phyloP scores from a whole-genome alignment of 1,140 invertebrate species.

The Drosophila albomicans region DNA sequence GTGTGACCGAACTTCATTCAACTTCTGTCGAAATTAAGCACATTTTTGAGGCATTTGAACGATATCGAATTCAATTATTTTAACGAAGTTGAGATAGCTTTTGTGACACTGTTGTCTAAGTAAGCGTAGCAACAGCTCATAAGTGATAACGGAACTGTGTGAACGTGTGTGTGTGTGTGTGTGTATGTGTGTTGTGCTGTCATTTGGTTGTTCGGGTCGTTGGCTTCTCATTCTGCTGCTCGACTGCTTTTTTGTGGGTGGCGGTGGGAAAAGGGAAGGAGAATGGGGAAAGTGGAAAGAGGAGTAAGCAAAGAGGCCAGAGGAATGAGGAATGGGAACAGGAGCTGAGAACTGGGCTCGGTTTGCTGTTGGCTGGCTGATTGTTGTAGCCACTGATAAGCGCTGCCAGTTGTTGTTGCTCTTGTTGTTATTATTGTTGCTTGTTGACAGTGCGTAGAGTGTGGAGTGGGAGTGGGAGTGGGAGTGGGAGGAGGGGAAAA shows the following conservation, averaged over 20 bases:
- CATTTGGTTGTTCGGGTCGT: conserved; percentile 68
- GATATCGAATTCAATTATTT: background rate
- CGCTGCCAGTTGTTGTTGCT: conserved; percentile 40
- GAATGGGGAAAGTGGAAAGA: background rate
- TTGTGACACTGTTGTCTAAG: conserved; percentile 47
- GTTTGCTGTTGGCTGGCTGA: conserved; percentile 32
- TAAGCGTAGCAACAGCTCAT: conserved; percentile 51
- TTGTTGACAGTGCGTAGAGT: conserved; percentile 35
- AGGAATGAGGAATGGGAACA: background rate
- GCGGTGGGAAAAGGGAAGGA: background rate
- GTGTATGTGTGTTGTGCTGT: conserved; percentile 46
- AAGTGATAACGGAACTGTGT: conserved; percentile 57
- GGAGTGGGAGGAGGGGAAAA: background rate
- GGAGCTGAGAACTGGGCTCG: conserved; percentile 11
- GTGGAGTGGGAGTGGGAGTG: background rate
- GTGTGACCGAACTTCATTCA: too few relatives aligned
- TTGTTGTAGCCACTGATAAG: conserved; percentile 68
- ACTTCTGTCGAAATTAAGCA: too few relatives aligned
- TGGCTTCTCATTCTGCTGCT: conserved; percentile 49
- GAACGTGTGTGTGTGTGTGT: conserved; percentile 28
- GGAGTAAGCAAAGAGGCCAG: background rate
- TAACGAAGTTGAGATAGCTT: background rate
- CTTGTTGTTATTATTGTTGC: conserved; percentile 1
- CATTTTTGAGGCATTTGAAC: too few relatives aligned
- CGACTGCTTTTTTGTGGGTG: conserved; percentile 32